A percentile compares a stretch with the other conserved stretches of the same genome.
Conservation (phyloP, 2,113 vertebrate species). For the Chiloscyllium plagiosum region DNA sequence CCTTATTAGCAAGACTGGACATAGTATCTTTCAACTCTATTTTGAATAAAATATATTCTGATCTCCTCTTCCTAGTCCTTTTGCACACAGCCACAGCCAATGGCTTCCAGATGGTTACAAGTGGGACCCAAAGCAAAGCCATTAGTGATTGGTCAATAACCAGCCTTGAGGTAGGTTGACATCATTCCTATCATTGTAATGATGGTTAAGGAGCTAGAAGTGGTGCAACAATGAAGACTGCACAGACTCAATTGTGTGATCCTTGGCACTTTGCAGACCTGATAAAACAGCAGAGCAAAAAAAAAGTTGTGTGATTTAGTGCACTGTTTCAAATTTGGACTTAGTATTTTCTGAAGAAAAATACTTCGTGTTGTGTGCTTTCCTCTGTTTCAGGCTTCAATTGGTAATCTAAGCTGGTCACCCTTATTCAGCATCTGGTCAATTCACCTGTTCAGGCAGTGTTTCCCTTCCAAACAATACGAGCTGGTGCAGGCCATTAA, state of each 20-base stretch:
- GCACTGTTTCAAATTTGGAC: not conserved
- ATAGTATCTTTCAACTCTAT: not conserved
- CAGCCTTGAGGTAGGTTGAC: constrained; percentile 82
- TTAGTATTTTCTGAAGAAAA: not conserved
- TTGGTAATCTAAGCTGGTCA: not conserved
- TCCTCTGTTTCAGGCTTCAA: not conserved
- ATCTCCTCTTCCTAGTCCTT: constrained; percentile 62
- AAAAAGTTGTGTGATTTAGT: not conserved
- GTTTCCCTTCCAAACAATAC: not conserved
- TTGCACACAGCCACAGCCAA: constrained; percentile 93
- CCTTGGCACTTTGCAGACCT: not conserved
- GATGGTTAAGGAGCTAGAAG: too few relatives aligned
- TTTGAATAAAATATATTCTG: not conserved
- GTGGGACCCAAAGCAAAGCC: constrained; percentile 91
- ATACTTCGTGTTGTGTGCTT: not conserved
- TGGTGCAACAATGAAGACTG: not conserved
- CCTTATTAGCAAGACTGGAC: not conserved
- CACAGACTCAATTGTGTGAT: not conserved
- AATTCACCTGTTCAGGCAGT: not conserved
- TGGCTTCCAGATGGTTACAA: constrained; percentile 98
- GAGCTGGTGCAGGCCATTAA: not conserved
- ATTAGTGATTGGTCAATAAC: constrained; percentile 94
- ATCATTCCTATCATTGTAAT: not conserved
- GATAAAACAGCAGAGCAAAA: not conserved
- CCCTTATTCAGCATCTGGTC: not conserved